These are phyloP conservation scores for Menidia beryllina DNA, from an alignment of 2,113 vertebrate species.

Conservation along the genomic window DNA sequence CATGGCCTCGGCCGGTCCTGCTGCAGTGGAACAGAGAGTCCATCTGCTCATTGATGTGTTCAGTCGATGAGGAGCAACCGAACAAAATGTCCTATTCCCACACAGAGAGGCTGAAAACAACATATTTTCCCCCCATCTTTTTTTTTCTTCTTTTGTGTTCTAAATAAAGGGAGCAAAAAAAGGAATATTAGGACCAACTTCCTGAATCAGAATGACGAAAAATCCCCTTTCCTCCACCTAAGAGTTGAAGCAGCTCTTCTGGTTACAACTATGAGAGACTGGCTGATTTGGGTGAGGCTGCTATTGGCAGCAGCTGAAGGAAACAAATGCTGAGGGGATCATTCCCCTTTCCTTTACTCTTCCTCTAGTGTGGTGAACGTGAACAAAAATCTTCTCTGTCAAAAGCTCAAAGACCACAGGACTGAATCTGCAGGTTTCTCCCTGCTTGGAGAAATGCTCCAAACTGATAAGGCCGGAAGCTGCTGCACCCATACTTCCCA, in stretches of 20 bases:
- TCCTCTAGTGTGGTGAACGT: neutral
- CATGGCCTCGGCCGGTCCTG: slow-evolving; percentile 16
- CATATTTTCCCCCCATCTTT: too few species aligned
- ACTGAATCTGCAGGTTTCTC: neutral
- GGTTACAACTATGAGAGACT: slow-evolving; percentile 38
- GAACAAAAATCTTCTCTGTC: neutral
- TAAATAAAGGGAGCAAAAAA: too few species aligned
- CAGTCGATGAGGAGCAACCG: slow-evolving; percentile 63
- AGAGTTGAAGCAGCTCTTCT: slow-evolving; percentile 45
- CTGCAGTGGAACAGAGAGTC: slow-evolving; percentile 32
- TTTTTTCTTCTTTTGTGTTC: too few species aligned
- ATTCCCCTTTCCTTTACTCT: slow-evolving; percentile 36
- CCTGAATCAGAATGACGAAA: slow-evolving; percentile 43
- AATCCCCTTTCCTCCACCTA: slow-evolving; percentile 29
- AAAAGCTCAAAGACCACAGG: neutral
- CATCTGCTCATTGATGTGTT: slow-evolving; percentile 59
- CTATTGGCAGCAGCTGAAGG: slow-evolving; percentile 34
- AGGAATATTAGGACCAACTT: slow-evolving; percentile 41
- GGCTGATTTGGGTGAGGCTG: slow-evolving; percentile 34
- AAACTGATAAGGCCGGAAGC: neutral
- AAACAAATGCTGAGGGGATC: slow-evolving; percentile 52
- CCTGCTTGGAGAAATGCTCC: neutral
- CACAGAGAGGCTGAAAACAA: slow-evolving; percentile 20
- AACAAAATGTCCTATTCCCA: slow-evolving; percentile 59
- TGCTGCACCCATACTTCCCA: neutral